Evolutionary conservation across 1,140 invertebrate genomes (phyloP), one percentile per base, ranked within the genome.

Genomic region (Cherax quadricarinatus): DNA sequence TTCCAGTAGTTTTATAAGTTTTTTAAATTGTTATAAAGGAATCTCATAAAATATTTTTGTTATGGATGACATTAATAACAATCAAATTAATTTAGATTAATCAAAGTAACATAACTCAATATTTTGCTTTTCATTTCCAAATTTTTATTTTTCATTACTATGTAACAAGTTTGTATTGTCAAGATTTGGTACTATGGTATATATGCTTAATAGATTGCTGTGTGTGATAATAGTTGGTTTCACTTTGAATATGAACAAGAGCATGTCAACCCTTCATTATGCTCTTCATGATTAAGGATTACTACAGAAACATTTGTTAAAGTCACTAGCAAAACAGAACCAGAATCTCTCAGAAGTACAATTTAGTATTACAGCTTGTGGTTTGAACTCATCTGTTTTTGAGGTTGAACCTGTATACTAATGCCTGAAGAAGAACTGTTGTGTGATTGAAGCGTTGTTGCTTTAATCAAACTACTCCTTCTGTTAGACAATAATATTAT

Each of bases 321-420:
- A 62, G 7, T 62, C 24, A 57, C 49, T 84, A 84, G 14, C 18
- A 21, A 18, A 66, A 62, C 24, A 62, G 24, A 41, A 62, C 48
- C 14, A 62, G 62, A 66, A 83, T 83, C n/a, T 83, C 51, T 83
- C 81, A 83, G 48, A 78, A 88, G 75, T 88, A 88, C 75, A 87
- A 87, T 53, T 78, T 87, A 87, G 86, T 62, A 87, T 87, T 87
- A 87, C 73, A 57, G n/a, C 62, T 7, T 88, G 53, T 80, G 70
- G 18, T 62, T 80, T 49, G 78, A 24, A 66, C 24, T 88, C 51
- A 24, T 60, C 30, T 78, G 9, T 62, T 79, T 53, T 80, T 80
- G 53, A 80, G 51, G 73, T 57, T 80, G 30, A 80, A 53, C 86
- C 60, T 78, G 78, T 88, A 80, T 66, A 80, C 41, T 88, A 88